phyloP scores from a whole-genome alignment of 1,140 invertebrate genomes.

The Gonatopus flavifemur region DNA sequence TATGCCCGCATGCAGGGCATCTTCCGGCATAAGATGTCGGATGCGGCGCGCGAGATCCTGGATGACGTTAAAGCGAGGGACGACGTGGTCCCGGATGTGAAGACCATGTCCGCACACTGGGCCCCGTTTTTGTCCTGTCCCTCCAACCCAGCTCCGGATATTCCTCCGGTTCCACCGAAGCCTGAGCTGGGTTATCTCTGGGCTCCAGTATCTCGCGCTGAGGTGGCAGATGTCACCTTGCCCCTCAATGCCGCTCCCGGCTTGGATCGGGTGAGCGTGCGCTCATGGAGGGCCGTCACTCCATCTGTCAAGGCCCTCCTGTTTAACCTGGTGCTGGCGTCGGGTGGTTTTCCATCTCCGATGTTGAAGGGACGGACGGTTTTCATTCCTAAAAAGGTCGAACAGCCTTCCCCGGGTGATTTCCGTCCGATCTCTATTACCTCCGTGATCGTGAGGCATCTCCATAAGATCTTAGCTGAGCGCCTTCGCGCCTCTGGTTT shows the following conservation, averaged over 20 bases:
- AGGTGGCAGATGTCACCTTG: not conserved
- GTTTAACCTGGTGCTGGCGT: slow-evolving; percentile 11
- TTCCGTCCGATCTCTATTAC: slow-evolving; percentile 20
- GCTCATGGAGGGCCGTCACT: slow-evolving; percentile 13
- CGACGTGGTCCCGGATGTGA: not conserved
- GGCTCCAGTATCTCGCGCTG: not conserved
- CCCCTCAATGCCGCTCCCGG: slow-evolving; percentile 14
- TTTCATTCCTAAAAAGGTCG: slow-evolving; percentile 25
- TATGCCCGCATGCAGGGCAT: slow-evolving; percentile 2
- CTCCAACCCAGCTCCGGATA: not conserved
- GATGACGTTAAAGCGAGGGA: not conserved
- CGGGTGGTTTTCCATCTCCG: not conserved
- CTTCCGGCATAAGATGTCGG: slow-evolving; percentile 2
- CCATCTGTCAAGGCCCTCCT: not conserved
- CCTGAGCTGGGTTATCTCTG: not conserved
- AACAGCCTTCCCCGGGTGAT: slow-evolving; percentile 3
- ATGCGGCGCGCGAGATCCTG: not conserved
- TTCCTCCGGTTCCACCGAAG: not conserved
- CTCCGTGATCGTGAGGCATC: slow-evolving; percentile 16
- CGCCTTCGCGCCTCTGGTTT: not conserved
- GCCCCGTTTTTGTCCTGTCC: not conserved
- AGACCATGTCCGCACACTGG: not conserved
- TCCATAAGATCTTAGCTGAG: slow-evolving; percentile 19
- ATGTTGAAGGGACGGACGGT: slow-evolving; percentile 13
- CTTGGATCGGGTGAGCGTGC: slow-evolving; percentile 5